A percentile compares a stretch with the other conserved stretches of the same genome.
phyloP scores from a whole-genome alignment of 2,888 invertebrate species.

The Myopa tessellatipennis region DNA sequence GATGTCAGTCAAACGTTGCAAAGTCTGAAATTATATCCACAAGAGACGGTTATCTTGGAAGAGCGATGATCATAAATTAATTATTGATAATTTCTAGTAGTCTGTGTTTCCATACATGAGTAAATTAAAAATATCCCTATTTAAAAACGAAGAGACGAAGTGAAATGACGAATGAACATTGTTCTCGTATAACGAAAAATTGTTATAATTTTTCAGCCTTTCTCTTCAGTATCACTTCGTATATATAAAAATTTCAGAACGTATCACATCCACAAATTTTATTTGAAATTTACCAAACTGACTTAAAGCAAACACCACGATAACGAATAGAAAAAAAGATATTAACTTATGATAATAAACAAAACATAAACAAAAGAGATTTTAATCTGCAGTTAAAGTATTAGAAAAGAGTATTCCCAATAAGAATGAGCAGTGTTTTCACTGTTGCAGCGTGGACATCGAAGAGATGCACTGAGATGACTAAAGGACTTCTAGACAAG shows the following conservation, averaged over 20 bases:
- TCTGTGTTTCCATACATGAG: slow-evolving; percentile 21
- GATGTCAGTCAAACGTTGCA: slow-evolving; percentile 81
- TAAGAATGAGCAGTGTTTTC: background rate
- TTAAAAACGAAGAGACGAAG: slow-evolving; percentile 16
- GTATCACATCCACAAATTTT: slow-evolving; percentile 2
- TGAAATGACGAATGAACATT: background rate
- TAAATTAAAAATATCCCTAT: slow-evolving; percentile 26
- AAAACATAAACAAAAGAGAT: slow-evolving; percentile 15
- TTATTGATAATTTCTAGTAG: background rate
- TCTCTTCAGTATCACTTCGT: slow-evolving; percentile 7
- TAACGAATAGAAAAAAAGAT: slow-evolving; percentile 39
- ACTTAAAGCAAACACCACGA: slow-evolving; percentile 25
- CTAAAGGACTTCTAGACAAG: too few relatives aligned
- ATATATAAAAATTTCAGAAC: background rate
- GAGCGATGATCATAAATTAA: slow-evolving; percentile 78
- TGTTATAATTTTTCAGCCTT: slow-evolving; percentile 28
- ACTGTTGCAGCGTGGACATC: background rate
- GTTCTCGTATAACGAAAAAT: slow-evolving; percentile 7
- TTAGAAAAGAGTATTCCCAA: background rate
- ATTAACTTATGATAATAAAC: slow-evolving; percentile 29
- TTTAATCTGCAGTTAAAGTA: slow-evolving; percentile 3
- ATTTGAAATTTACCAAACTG: slow-evolving; percentile 21
- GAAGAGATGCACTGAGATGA: background rate
- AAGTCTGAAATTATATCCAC: slow-evolving; percentile 87
- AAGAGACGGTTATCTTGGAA: slow-evolving; percentile 95